Evolutionary conservation across 2,888 invertebrate species (phyloP).

Genomic region (Pammene fasciana): DNA sequence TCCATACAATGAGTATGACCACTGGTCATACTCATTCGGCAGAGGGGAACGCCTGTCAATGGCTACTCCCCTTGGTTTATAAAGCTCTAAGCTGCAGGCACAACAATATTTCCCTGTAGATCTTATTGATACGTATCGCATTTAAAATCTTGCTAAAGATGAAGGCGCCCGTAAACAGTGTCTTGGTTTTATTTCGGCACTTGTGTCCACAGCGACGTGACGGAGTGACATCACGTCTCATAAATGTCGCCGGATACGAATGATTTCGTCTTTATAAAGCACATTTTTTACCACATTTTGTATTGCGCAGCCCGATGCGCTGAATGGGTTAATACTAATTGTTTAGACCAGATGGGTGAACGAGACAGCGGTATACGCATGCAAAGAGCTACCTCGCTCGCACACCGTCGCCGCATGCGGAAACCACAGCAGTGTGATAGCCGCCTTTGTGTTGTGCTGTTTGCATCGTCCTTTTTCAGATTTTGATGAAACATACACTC

Average conservation of each 20-base stretch:
- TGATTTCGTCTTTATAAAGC: conserved; percentile 43
- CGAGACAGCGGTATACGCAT: too few relatives aligned
- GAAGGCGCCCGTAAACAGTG: conserved; percentile 63
- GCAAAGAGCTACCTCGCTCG: too few relatives aligned
- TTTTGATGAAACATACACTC: too few relatives aligned
- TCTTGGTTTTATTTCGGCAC: conserved; percentile 71
- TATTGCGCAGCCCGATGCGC: background rate
- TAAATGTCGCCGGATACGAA: conserved; percentile 55
- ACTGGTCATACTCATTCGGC: too few relatives aligned
- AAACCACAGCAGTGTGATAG: too few relatives aligned
- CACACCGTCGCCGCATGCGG: too few relatives aligned
- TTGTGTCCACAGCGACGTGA: conserved; percentile 68
- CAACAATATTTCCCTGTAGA: conserved; percentile 28
- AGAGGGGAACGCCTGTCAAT: too few relatives aligned
- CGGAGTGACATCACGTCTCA: conserved; percentile 72
- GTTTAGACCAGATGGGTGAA: background rate
- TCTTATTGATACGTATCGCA: conserved; percentile 36
- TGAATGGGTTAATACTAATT: conserved; percentile 1
- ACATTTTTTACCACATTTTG: conserved; percentile 25
- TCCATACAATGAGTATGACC: too few relatives aligned
- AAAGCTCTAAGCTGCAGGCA: background rate
- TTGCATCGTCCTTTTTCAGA: too few relatives aligned
- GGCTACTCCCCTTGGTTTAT: too few relatives aligned
- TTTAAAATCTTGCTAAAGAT: conserved; percentile 41
- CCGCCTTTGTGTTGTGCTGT: background rate